Percentiles rank a stretch among this genome's conserved stretches.
phyloP scores from a whole-genome alignment of 2,888 invertebrate genomes.

The Falcaria lacertinaria region DNA sequence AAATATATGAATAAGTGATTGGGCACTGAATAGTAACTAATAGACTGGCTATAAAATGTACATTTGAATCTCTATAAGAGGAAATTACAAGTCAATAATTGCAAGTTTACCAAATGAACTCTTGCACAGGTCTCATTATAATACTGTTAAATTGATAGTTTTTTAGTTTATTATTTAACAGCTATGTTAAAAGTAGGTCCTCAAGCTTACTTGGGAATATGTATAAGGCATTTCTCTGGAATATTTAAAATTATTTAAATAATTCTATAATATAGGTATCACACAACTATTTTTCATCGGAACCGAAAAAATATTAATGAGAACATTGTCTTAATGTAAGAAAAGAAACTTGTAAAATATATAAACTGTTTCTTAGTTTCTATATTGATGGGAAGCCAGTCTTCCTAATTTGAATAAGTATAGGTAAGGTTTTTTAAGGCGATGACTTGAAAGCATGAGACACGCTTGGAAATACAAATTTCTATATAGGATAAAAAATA shows the following conservation, averaged over 20 bases:
- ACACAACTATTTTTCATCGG: too few species aligned
- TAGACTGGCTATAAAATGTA: slow-evolving; percentile 61
- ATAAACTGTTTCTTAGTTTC: slow-evolving; percentile 22
- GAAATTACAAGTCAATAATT: slow-evolving; percentile 1
- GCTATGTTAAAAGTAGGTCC: too few species aligned
- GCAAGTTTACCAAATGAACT: not conserved
- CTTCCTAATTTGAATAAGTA: slow-evolving; percentile 61
- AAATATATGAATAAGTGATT: slow-evolving; percentile 36
- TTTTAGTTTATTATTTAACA: slow-evolving; percentile 16
- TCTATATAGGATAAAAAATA: slow-evolving; percentile 52
- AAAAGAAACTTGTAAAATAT: not conserved
- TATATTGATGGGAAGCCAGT: slow-evolving; percentile 66
- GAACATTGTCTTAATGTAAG: too few species aligned
- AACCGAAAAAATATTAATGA: too few species aligned
- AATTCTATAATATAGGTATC: too few species aligned
- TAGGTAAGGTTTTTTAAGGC: slow-evolving; percentile 50
- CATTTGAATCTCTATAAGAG: slow-evolving; percentile 72
- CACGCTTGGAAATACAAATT: slow-evolving; percentile 37
- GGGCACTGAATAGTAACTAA: slow-evolving; percentile 60
- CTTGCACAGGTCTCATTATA: not conserved
- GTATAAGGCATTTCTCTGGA: too few species aligned
- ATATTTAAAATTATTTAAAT: too few species aligned
- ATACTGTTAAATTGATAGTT: not conserved
- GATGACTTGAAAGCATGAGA: slow-evolving; percentile 38
- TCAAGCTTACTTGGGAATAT: too few species aligned